phyloP scores from a whole-genome alignment of 2,113 vertebrate species.

The Cephalopterus ornatus region DNA sequence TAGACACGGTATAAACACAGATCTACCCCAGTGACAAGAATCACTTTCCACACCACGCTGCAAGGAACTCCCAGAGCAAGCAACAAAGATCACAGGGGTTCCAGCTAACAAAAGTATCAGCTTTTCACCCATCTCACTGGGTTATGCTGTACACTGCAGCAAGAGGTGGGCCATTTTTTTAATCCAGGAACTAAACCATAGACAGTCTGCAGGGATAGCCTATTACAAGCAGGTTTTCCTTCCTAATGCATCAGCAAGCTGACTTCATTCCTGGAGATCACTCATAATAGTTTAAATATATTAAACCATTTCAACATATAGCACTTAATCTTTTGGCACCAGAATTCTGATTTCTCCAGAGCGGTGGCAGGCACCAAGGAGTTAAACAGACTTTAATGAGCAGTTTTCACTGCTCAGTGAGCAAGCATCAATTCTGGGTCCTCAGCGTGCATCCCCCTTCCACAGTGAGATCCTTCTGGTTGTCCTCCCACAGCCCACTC shows the following conservation, averaged over 20 bases:
- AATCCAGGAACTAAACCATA: background rate
- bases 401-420: background rate
- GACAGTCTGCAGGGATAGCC: background rate
- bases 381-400: background rate
- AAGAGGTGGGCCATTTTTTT: background rate
- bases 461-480: background rate
- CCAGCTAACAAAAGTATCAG: background rate
- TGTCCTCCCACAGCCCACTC: background rate
- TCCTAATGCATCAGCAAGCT: background rate
- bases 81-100: background rate
- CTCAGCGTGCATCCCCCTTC: fast-evolving
- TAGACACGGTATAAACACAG: background rate
- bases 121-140: background rate
- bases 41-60: background rate
- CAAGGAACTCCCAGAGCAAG: fast-evolving
- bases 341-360: background rate
- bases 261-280: background rate
- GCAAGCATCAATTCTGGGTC: background rate
- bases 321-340: background rate
- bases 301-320: background rate
- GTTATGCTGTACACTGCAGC: background rate
- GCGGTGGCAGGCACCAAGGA: background rate
- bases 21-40: background rate
- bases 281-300: background rate
- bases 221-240: background rate